A percentile compares a stretch with the other conserved stretches of the same genome.
phyloP scores from a whole-genome alignment of 2,888 invertebrate genomes.

The Muschampia plurimacula region DNA sequence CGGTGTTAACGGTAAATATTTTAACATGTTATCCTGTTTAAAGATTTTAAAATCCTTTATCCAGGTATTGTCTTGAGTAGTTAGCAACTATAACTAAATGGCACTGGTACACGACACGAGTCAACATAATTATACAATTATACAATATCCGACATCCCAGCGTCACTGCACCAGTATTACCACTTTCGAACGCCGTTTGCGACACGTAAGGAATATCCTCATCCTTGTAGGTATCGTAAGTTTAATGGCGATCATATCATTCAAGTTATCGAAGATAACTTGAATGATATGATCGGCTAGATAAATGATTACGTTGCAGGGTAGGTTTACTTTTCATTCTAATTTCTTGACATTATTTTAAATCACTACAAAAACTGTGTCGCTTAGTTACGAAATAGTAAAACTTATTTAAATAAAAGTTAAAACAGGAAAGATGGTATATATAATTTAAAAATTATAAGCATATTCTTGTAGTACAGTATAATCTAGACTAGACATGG shows the following conservation, averaged over 20 bases:
- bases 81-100: constrained; percentile 9
- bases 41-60: not conserved
- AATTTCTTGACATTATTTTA: no score
- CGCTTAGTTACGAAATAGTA: no score
- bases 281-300: no score
- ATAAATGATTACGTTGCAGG: not conserved
- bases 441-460: no score
- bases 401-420: no score
- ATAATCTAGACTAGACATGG: constrained; percentile 1
- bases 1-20: no score
- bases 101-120: constrained; percentile 17
- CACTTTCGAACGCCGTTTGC: constrained; percentile 34
- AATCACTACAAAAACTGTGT: no score
- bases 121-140: constrained; percentile 35
- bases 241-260: constrained; percentile 3
- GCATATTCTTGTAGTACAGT: no score
- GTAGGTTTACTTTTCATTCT: not conserved
- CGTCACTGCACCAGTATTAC: constrained; percentile 29
- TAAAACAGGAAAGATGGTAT: no score
- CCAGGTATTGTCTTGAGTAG: not conserved
- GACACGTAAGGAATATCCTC: constrained; percentile 30
- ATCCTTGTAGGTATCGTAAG: constrained; percentile 14
- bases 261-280: constrained; percentile 2
- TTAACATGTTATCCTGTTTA: not conserved
- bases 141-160: constrained; percentile 45